Base-by-base conservation (phyloP, 2,888 invertebrate species). In the Balanococcus diminutus region DNA sequence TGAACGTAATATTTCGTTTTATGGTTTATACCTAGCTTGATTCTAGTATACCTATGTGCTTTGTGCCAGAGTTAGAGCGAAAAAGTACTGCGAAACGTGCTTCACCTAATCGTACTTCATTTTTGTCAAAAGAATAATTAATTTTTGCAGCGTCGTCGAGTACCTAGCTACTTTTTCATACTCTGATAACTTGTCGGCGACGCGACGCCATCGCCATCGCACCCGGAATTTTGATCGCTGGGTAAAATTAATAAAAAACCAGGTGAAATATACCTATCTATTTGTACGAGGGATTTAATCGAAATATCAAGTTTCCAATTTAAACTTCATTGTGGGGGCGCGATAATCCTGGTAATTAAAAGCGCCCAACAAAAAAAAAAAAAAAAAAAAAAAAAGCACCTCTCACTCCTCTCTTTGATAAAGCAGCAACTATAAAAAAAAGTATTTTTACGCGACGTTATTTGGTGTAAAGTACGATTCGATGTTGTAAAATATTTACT, bases 1-100 rank as follows among this genome's bases (percentile, higher is more conserved):
- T 75, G 75, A 75, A 75, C 75, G 32, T 32, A 75, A 75, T 75
- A 32, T 75, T 75, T 75, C 75, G 32, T 32, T 32, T 75, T 75
- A 75, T 16, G 51, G 51, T 67, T 67, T 3, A 16, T 32, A 75
- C 75, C 25, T 75, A 5, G 51, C 3, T 51, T 5, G 51, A 19
- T 19, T 19, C 5, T 19, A 5, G 51, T 51, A 51, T 51, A 51
- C 51, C 19, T 51, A 51, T 51, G 51, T 19, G 51, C 51, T 51
- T 51, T 19, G 51, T 51, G 51, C 19, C 19, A 19, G 51, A 51
- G 19, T 5, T 1, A 51, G 8, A 51, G 19, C n/a, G 19, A 51
- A 51, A 51, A 51, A 42, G 19, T 19, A 51, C 51, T 51, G 19
- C 51, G 19, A 51, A 51, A 51, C 51, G 19, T 51, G 51, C 19